Evolutionary conservation across 2,113 vertebrate genomes (phyloP).

Genomic region (Azemiops feae): DNA sequence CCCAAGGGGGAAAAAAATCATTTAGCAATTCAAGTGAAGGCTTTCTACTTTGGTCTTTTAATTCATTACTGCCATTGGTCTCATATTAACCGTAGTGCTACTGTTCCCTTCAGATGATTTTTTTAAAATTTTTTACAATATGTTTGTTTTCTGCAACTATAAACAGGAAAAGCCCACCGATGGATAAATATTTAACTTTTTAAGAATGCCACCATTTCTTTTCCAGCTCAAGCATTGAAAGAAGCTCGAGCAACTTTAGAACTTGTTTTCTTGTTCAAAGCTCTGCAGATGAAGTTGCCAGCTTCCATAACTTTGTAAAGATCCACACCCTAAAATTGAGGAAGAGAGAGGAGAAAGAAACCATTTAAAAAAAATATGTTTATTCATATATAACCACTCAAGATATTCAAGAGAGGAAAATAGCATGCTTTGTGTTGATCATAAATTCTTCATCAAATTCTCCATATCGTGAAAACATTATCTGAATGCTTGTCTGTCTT

Average conservation of each 20-base stretch:
- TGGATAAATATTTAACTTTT: background rate
- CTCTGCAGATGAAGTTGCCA: slow-evolving; percentile 89
- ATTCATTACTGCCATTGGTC: background rate
- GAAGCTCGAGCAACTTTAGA: slow-evolving; percentile 89
- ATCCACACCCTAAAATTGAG: slow-evolving; percentile 82
- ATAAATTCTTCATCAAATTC: background rate
- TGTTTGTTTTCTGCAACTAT: slow-evolving; percentile 38
- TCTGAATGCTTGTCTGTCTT: too few relatives aligned
- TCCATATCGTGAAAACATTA: background rate
- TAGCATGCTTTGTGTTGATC: background rate
- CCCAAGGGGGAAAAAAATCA: background rate
- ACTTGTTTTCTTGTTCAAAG: slow-evolving; percentile 83
- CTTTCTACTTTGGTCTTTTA: background rate
- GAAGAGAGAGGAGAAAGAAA: background rate
- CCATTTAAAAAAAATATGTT: slow-evolving; percentile 8
- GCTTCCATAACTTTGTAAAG: slow-evolving; percentile 84
- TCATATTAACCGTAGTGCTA: background rate
- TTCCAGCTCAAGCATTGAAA: slow-evolving; percentile 53
- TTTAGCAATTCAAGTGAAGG: background rate
- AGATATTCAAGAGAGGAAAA: background rate
- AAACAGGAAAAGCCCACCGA: slow-evolving; percentile 1
- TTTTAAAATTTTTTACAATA: slow-evolving; percentile 9
- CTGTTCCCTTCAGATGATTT: slow-evolving; percentile 18
- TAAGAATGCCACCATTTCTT: slow-evolving; percentile 28
- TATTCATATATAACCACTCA: background rate